Evolutionary conservation across 1,140 invertebrate genomes (phyloP), one percentile per base, ranked within the genome.

Genomic region (Mizuhopecten yessoensis): DNA sequence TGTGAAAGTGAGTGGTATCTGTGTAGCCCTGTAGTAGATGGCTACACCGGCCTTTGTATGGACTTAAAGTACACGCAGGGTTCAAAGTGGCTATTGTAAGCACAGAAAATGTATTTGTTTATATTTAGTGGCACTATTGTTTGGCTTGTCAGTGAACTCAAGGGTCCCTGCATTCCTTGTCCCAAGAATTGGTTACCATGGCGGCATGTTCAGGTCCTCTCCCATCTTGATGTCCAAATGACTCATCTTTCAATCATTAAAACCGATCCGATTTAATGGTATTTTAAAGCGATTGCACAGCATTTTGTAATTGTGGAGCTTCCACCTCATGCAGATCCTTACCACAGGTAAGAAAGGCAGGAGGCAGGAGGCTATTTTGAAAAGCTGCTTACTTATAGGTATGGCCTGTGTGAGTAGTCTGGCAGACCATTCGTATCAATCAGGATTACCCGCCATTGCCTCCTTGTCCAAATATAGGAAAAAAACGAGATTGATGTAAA

Each of bases 341-440:
- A 75, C 57, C 29, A n/a, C 57, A 75, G 57, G 57, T 75, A 75
- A 75, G n/a, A n/a, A 75, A 75, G 57, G 23, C 23, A n/a, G n/a
- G 57, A n/a, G 17, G 42, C 17, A 15, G 42, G 42, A 45, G 42
- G 42, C 42, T 17, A 45, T 45, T 45, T 45, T 45, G 23, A 75
- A 75, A 75, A 75, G 57, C 57, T 75, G 57, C 57, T 75, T 75
- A 75, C 57, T 75, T 75, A 75, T 75, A 75, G 57, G 57, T 75
- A 75, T 75, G 57, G 57, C 57, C n/a, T 7, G 17, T 75, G 23
- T 29, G 23, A 29, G 1, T 29, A 29, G 57, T 75, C 57, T 75
- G 57, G n/a, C 57, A 75, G 11, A 75, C 57, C 23, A 29, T 75
- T 75, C 20, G n/a, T n/a, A 75, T 75, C 57, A 75, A 75, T 75